Conservation (phyloP, 2,888 invertebrate genomes). For the Leptothorax acervorum region DNA sequence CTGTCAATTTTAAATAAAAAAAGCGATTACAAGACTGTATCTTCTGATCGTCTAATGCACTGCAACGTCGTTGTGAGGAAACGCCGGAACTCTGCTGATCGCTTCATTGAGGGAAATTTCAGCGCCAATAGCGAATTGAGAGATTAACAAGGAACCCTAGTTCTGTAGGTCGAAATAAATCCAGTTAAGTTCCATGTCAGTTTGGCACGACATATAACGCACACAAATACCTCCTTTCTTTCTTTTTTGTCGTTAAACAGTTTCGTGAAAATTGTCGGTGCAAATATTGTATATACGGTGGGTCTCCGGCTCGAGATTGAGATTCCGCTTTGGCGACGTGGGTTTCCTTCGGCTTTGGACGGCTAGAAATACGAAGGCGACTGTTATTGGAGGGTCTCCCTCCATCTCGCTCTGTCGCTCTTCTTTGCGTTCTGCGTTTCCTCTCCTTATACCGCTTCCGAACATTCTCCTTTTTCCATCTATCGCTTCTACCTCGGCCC, state of each 20-base stretch:
- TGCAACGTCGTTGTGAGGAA: background rate
- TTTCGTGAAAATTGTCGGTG: conserved; percentile 47
- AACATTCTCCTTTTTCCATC: conserved; percentile 45
- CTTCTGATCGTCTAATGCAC: background rate
- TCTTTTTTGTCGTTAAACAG: conserved; percentile 31
- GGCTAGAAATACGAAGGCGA: conserved; percentile 72
- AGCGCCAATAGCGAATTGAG: conserved; percentile 21
- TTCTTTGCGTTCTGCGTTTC: conserved; percentile 33
- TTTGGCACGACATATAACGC: conserved; percentile 5
- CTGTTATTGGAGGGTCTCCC: conserved; percentile 71
- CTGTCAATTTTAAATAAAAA: background rate
- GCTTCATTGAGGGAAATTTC: conserved; percentile 23
- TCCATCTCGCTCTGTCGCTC: conserved; percentile 41
- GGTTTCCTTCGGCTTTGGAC: conserved; percentile 67
- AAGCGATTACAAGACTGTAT: background rate
- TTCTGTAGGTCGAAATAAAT: conserved; percentile 27
- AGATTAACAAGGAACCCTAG: conserved; percentile 20
- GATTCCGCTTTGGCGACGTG: conserved; percentile 70
- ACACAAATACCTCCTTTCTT: background rate
- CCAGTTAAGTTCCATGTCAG: conserved; percentile 27
- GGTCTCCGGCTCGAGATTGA: conserved; percentile 60
- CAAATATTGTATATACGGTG: conserved; percentile 32
- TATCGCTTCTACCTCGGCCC: conserved; percentile 51
- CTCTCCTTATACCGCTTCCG: conserved; percentile 26
- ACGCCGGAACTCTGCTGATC: background rate